A percentile compares a stretch with the other conserved stretches of the same genome.
phyloP scores from a whole-genome alignment of 2,113 vertebrate species.

The Gobio gobio region DNA sequence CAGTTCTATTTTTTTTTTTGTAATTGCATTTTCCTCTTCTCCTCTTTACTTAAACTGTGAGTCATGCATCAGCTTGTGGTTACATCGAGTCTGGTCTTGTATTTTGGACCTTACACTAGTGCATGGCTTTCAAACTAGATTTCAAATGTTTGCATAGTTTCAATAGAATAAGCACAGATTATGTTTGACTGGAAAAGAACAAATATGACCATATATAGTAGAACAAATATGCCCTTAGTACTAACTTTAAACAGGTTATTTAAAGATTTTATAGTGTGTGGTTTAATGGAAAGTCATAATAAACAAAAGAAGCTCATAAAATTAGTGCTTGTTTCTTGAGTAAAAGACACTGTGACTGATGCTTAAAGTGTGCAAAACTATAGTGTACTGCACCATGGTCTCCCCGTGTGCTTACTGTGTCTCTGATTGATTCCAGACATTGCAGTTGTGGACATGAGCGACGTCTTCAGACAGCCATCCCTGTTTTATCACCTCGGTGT shows the following conservation, averaged over 20 bases:
- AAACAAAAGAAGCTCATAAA: neutral
- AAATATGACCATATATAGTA: constrained; percentile 1
- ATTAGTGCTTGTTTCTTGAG: neutral
- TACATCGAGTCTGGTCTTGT: constrained; percentile 40
- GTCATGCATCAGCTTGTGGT: neutral
- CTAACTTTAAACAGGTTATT: neutral
- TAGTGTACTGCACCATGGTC: neutral
- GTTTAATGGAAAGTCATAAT: neutral
- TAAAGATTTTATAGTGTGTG: neutral
- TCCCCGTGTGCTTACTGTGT: neutral
- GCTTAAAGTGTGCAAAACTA: neutral
- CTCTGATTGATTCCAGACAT: constrained; percentile 81
- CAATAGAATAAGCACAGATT: neutral
- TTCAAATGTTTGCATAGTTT: neutral
- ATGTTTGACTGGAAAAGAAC: constrained; percentile 7
- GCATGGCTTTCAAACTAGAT: neutral
- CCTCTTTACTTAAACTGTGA: neutral
- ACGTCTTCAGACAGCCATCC: constrained; percentile 88
- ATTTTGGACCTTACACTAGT: neutral
- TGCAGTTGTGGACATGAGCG: constrained; percentile 94
- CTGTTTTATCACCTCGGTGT: constrained; percentile 95
- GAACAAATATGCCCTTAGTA: constrained; percentile 10
- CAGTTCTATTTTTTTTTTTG: neutral
- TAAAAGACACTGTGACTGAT: neutral
- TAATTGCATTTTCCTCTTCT: neutral